Evolutionary conservation across 2,888 invertebrate species (phyloP).

Genomic region (Ceramica pisi): DNA sequence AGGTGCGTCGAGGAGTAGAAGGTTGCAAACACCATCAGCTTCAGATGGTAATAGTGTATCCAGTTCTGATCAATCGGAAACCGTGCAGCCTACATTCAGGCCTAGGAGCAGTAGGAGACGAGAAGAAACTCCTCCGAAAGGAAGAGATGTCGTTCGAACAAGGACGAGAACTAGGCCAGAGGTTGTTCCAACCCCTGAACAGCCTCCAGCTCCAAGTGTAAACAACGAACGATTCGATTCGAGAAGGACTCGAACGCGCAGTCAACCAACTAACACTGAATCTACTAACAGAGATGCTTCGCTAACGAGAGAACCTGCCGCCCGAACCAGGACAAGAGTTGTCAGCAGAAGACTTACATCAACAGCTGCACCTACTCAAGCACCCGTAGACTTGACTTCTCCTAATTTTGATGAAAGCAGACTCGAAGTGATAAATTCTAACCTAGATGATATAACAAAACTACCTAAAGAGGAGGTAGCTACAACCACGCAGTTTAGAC

Average conservation of each 20-base stretch:
- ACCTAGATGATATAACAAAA: conserved; percentile 78
- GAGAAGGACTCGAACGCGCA: conserved; percentile 84
- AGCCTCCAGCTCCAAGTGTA: conserved; percentile 68
- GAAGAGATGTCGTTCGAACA: conserved; percentile 72
- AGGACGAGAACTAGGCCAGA: conserved; percentile 79
- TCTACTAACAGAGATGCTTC: conserved; percentile 67
- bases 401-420: conserved; percentile 76
- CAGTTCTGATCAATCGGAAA: conserved; percentile 71
- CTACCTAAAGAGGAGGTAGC: conserved; percentile 72
- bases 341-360: conserved; percentile 66
- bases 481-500: conserved; percentile 76
- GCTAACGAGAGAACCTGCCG: conserved; percentile 72
- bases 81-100: conserved; percentile 75
- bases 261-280: conserved; percentile 73
- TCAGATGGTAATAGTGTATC: conserved; percentile 71
- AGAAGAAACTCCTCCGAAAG: conserved; percentile 72
- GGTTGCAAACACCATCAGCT: conserved; percentile 73
- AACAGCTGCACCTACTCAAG: conserved; percentile 68
- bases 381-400: conserved; percentile 71
- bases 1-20: conserved; percentile 76
- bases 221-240: conserved; percentile 84
- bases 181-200: conserved; percentile 67
- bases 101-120: conserved; percentile 78
- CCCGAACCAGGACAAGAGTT: conserved; percentile 76
- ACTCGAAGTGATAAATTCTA: conserved; percentile 77